These are phyloP conservation scores for Pyrocephalus nanus DNA, from an alignment of 2,797 vertebrate species.

Conservation along the genomic window DNA sequence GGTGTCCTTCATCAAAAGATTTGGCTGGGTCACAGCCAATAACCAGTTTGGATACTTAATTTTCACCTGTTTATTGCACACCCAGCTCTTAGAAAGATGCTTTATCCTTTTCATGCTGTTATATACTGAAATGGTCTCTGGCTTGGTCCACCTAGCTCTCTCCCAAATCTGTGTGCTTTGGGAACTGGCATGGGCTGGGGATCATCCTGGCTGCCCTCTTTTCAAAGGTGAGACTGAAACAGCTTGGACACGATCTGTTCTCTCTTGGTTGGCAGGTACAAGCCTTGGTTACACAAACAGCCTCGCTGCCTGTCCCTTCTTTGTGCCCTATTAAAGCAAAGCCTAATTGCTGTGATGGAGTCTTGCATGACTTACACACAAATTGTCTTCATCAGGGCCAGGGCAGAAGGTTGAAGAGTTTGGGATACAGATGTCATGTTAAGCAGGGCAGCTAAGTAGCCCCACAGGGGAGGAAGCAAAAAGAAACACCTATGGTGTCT, in stretches of 20 bases:
- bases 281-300: neutral
- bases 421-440: neutral
- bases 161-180: neutral
- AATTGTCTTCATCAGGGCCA: neutral
- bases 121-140: neutral
- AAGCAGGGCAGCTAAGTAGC: neutral
- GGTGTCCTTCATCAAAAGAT: neutral
- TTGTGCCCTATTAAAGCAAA: neutral
- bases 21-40: neutral
- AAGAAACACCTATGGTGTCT: neutral
- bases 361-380: rapidly evolving
- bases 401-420: neutral
- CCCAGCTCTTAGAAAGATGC: neutral
- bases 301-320: neutral
- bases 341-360: neutral
- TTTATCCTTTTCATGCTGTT: neutral
- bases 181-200: neutral
- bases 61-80: neutral
- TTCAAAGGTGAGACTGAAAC: neutral
- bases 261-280: neutral
- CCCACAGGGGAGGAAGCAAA: neutral
- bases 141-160: neutral
- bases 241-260: neutral
- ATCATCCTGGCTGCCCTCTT: neutral
- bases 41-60: neutral